Base-by-base conservation (phyloP, 2,797 vertebrate species). In the Fringilla coelebs region DNA sequence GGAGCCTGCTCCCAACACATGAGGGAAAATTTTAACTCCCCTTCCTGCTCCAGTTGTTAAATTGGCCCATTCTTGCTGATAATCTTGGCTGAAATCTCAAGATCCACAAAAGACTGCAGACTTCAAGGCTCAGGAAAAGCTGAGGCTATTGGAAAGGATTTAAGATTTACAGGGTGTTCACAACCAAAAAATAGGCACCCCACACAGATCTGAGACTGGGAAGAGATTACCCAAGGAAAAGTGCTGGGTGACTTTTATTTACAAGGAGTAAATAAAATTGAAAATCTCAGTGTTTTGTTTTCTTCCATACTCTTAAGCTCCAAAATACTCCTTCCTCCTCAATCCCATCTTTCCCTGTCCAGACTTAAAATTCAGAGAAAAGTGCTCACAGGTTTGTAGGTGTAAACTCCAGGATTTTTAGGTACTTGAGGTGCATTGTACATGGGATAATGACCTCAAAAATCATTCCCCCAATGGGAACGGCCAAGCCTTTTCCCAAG, bases 231-330 rank as follows among this genome's bases (percentile, higher is more conserved):
- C 22, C 48, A 31, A 3, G 17, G 32, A 41, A 29, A 58, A 36
- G 28, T 6, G 16, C 63, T 51, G 25, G 28, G 46, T 46, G 36
- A 52, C 19, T 52, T 74, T 15, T 5, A 67, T 8, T 63, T 60
- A 36, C 1, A 26, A 34, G 7, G n/a, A 26, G 9, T 36, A 51
- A 90, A 73, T 26, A 26, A 18, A 85, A 58, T 8, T 57, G 4
- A 57, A 38, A 52, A 49, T 3, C 3, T 2, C 11, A 55, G 4
- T 11, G 9, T 26, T 32, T 66, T 0, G 0, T 34, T 86, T 81
- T 58, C 25, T 17, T 58, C 34, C n/a, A 7, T 21, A 13, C 29
- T 25, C 21, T 16, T 7, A 18, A 40, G 4, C 29, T 60, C 29
- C 24, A 62, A 20, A 68, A 36, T 10, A 3, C 9, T 57, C 36